Percentiles rank a stretch among this genome's conserved stretches.
Evolutionary conservation across 2,797 vertebrate species (phyloP).

Genomic region (Betta splendens): DNA sequence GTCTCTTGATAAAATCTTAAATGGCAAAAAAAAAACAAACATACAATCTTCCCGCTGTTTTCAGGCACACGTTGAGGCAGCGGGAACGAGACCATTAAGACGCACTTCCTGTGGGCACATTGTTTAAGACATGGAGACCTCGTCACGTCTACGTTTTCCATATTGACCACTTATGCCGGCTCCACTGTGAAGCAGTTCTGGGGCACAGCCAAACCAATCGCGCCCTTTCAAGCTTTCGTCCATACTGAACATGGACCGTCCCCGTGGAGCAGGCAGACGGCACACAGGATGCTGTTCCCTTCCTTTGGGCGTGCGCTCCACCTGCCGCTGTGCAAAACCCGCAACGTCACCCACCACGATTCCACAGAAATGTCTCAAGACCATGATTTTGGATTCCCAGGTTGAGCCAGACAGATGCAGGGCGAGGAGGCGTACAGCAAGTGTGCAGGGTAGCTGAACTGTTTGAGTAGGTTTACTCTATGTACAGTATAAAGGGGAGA

Average conservation of each 20-base stretch:
- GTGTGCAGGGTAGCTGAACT: conserved; percentile 14
- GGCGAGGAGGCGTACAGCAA: conserved; percentile 59
- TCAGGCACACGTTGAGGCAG: conserved; percentile 70
- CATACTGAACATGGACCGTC: too few relatives aligned
- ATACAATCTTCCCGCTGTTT: conserved; percentile 71
- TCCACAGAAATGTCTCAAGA: conserved; percentile 72
- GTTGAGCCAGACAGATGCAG: conserved; percentile 62
- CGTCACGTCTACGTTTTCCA: conserved; percentile 19
- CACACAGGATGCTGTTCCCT: conserved; percentile 69
- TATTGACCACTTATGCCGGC: conserved; percentile 22
- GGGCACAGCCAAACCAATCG: conserved; percentile 11
- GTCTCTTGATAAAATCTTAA: conserved; percentile 54
- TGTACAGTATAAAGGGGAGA: conserved; percentile 4
- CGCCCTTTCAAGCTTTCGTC: conserved; percentile 22
- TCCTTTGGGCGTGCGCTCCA: conserved; percentile 73
- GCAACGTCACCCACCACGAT: conserved; percentile 80
- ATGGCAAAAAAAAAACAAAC: conserved; percentile 40
- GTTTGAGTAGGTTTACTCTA: conserved; percentile 12
- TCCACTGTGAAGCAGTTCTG: conserved; percentile 29
- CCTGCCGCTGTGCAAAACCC: conserved; percentile 85
- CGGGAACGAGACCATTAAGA: conserved; percentile 38
- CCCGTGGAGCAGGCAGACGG: too few relatives aligned
- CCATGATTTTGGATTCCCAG: conserved; percentile 26
- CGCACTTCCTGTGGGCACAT: conserved; percentile 62
- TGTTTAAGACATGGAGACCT: conserved; percentile 45